phyloP scores from a whole-genome alignment of 2,113 vertebrate species.

The Herpailurus yagouaroundi region DNA sequence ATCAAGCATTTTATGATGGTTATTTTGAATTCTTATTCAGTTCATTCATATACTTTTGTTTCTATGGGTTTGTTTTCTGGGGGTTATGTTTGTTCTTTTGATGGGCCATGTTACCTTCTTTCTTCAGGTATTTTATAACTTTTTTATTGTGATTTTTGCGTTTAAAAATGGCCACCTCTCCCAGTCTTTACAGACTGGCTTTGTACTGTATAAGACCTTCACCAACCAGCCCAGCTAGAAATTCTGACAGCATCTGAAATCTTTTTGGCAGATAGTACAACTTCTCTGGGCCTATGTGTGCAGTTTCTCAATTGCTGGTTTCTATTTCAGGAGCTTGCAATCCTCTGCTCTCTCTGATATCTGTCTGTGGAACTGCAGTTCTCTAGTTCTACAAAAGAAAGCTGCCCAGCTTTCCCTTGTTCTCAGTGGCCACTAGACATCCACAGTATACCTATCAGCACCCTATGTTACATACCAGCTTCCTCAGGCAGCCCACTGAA shows the following conservation, averaged over 20 bases:
- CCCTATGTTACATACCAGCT: neutral
- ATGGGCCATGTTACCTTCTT: neutral
- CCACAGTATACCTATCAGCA: neutral
- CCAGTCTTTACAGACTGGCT: neutral
- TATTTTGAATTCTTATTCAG: conserved; percentile 3
- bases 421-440: neutral
- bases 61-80: neutral
- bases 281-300: neutral
- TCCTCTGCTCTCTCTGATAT: neutral
- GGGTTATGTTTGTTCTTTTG: neutral
- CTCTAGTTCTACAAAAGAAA: neutral
- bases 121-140: neutral
- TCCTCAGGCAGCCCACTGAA: neutral
- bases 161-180: neutral
- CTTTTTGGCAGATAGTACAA: neutral
- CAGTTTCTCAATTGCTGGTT: neutral
- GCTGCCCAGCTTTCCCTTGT: neutral
- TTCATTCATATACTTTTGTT: neutral
- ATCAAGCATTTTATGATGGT: neutral
- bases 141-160: neutral
- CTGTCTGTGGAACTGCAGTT: neutral
- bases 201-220: neutral
- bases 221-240: neutral
- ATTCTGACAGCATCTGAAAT: neutral
- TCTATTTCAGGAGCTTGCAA: neutral